These are phyloP conservation scores for Actinia equina DNA, from an alignment of 64 coral and sea anemone genomes.

Conservation along the genomic window DNA sequence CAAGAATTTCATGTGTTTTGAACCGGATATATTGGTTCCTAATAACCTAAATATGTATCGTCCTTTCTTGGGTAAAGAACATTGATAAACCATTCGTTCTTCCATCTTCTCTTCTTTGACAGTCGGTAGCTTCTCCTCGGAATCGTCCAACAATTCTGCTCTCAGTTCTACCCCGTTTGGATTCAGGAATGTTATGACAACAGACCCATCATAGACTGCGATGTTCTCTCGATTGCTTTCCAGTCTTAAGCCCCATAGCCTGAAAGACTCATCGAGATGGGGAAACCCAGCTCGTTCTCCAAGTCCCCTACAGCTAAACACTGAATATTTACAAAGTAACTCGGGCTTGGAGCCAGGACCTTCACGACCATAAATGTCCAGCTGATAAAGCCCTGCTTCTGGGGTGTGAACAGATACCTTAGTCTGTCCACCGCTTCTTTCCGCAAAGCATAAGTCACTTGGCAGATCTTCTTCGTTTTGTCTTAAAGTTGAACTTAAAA, in stretches of 20 bases:
- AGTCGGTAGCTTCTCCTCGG: neutral
- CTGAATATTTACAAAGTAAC: conserved; percentile 28
- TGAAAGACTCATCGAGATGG: conserved; percentile 42
- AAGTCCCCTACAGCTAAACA: conserved; percentile 28
- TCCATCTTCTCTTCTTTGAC: neutral
- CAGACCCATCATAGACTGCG: conserved; percentile 44
- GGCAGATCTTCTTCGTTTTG: conserved; percentile 37
- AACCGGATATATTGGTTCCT: neutral
- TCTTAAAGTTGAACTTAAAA: conserved; percentile 41
- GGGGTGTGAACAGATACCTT: conserved; percentile 50
- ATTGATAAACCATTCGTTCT: conserved; percentile 18
- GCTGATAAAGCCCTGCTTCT: conserved; percentile 47
- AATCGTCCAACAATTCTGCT: conserved; percentile 8
- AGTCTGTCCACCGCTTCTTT: conserved; percentile 32
- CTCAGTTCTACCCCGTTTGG: conserved; percentile 30
- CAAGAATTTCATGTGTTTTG: neutral
- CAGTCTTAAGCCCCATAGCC: conserved; percentile 40
- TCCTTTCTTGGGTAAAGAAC: neutral
- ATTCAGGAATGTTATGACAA: conserved; percentile 42
- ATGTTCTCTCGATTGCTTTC: conserved; percentile 67
- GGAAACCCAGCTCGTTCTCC: conserved; percentile 58
- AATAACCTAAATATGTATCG: neutral
- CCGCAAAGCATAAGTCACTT: conserved; percentile 31
- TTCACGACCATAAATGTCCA: conserved; percentile 63
- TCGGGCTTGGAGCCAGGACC: conserved; percentile 15